Evolutionary conservation across 2,888 invertebrate species (phyloP).

Genomic region (Rhyacophila evoluta): DNA sequence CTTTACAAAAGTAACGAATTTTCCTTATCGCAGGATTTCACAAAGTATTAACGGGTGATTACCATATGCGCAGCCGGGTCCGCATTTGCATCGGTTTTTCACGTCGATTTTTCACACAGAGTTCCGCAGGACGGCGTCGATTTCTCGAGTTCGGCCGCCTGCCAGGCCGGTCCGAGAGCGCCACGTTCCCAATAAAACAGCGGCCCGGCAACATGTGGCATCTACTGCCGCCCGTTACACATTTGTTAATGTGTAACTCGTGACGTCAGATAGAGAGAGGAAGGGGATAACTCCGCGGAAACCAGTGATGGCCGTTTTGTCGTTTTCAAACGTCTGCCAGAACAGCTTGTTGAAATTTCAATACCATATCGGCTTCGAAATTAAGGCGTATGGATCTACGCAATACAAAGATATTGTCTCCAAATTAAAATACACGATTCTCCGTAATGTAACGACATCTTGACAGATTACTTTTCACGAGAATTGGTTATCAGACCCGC

Average conservation of each 20-base stretch:
- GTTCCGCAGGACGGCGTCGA: background rate
- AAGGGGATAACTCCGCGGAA: background rate
- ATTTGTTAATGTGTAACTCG: constrained; percentile 16
- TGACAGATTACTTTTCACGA: no score
- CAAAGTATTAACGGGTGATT: background rate
- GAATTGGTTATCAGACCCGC: no score
- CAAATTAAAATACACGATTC: no score
- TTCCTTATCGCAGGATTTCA: background rate
- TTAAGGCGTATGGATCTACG: no score
- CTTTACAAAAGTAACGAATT: no score
- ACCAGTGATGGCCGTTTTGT: no score
- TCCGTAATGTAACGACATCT: no score
- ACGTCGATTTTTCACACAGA: background rate
- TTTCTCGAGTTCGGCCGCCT: background rate
- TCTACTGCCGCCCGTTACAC: background rate
- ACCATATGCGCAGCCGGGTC: background rate
- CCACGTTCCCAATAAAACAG: constrained; percentile 19
- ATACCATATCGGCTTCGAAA: no score
- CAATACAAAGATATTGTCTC: no score
- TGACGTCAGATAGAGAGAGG: background rate
- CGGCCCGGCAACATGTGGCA: constrained; percentile 8
- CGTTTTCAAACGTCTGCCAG: no score
- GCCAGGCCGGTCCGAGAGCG: background rate
- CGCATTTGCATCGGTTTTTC: background rate
- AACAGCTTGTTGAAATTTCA: no score